These are phyloP conservation scores for Pachyramphus minor DNA, from an alignment of 2,113 vertebrate genomes.

Conservation along the genomic window DNA sequence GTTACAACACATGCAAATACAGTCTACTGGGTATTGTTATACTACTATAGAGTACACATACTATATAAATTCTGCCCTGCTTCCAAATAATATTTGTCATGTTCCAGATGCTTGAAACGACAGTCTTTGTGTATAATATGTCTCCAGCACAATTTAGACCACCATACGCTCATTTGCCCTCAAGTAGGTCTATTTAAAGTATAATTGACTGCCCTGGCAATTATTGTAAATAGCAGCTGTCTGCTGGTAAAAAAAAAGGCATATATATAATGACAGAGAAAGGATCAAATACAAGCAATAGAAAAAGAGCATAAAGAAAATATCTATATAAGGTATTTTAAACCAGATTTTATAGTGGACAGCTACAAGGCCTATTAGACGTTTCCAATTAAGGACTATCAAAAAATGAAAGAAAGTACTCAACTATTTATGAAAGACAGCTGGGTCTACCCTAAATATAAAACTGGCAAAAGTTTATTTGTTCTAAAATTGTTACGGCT, in stretches of 20 bases:
- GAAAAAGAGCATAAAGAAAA: conserved; percentile 74
- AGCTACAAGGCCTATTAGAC: conserved; percentile 71
- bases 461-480: conserved; percentile 79
- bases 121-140: conserved; percentile 74
- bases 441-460: conserved; percentile 74
- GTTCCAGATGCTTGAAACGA: conserved; percentile 75
- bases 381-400: conserved; percentile 76
- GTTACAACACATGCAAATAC: neutral
- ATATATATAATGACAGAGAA: conserved; percentile 77
- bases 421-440: conserved; percentile 79
- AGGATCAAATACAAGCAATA: conserved; percentile 75
- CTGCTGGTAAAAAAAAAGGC: conserved; percentile 64
- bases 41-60: neutral
- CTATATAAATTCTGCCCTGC: neutral
- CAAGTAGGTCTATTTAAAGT: conserved; percentile 84
- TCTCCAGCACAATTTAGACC: conserved; percentile 76
- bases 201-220: conserved; percentile 83
- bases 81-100: conserved; percentile 72
- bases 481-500: conserved; percentile 75
- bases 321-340: conserved; percentile 73
- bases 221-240: conserved; percentile 85
- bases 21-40: neutral
- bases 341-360: conserved; percentile 71
- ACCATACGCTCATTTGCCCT: conserved; percentile 78
- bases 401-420: conserved; percentile 75